Percentiles rank a stretch among this genome's conserved stretches.
These are phyloP conservation scores for Carassius auratus DNA, from an alignment of 2,113 vertebrate species.

Conservation along the genomic window DNA sequence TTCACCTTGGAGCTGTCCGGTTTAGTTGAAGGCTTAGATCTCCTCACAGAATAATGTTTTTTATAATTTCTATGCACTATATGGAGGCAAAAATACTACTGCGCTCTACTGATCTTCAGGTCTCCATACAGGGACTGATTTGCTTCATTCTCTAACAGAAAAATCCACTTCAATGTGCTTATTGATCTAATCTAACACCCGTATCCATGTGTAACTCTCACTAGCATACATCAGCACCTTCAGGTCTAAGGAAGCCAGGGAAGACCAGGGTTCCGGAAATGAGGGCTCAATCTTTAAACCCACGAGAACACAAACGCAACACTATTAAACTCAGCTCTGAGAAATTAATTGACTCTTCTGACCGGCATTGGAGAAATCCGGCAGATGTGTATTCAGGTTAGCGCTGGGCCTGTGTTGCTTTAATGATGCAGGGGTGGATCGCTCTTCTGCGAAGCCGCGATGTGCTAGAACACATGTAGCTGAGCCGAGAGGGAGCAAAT, in stretches of 20 bases:
- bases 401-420: slow-evolving; percentile 22
- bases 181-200: slow-evolving; percentile 23
- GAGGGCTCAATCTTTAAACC: slow-evolving; percentile 7
- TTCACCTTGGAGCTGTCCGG: no score
- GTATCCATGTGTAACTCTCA: background rate
- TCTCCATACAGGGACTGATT: background rate
- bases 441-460: slow-evolving; percentile 4
- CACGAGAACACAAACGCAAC: background rate
- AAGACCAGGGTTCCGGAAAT: background rate
- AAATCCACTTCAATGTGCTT: background rate
- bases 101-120: background rate
- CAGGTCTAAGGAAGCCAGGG: background rate
- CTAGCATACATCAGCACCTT: slow-evolving; percentile 42
- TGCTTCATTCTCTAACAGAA: slow-evolving; percentile 3
- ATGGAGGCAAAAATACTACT: background rate
- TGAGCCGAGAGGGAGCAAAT: slow-evolving; percentile 5
- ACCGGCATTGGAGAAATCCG: background rate
- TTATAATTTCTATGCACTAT: background rate
- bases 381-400: slow-evolving; percentile 26
- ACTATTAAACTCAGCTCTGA: background rate
- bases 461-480: background rate
- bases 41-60: background rate
- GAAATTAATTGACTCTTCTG: slow-evolving; percentile 44
- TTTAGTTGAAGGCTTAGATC: no score
- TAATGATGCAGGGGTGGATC: slow-evolving; percentile 28